These are phyloP conservation scores for Daboia siamensis DNA, from an alignment of 2,113 vertebrate genomes.

Conservation along the genomic window DNA sequence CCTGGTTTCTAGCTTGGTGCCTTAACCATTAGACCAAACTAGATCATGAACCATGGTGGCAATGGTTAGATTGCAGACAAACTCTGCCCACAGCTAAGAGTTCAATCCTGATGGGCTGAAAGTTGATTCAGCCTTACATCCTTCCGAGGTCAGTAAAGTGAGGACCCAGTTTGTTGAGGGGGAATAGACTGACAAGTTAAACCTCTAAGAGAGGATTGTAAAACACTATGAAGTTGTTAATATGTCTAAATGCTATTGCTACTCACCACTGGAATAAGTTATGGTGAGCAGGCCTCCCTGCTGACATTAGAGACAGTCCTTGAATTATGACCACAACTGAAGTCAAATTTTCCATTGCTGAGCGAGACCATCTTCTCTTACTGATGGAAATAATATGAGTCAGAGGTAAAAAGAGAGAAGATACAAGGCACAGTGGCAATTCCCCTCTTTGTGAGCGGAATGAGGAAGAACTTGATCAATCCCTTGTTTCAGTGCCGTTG, in stretches of 20 bases:
- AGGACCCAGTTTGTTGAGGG: background rate
- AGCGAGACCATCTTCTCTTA: background rate
- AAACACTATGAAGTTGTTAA: background rate
- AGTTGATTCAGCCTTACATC: background rate
- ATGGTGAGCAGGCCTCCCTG: conserved; percentile 31
- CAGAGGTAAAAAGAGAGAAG: background rate
- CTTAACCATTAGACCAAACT: no score
- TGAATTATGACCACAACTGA: background rate
- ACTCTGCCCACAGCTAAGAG: background rate
- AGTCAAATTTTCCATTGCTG: background rate
- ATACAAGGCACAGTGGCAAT: background rate
- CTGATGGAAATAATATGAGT: background rate
- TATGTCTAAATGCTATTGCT: background rate
- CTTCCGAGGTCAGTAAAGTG: background rate
- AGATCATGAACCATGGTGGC: no score
- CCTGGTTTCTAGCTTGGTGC: background rate
- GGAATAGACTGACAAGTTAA: background rate
- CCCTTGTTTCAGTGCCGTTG: background rate
- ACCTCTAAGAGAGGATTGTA: background rate
- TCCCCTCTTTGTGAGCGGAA: background rate
- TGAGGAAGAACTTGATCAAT: background rate
- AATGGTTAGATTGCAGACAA: background rate
- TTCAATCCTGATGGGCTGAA: background rate
- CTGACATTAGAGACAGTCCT: conserved; percentile 24
- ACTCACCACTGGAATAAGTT: background rate